A percentile compares a stretch with the other conserved stretches of the same genome.
phyloP scores from a whole-genome alignment of 2,888 invertebrate species.

The Teinopalpus imperialis region DNA sequence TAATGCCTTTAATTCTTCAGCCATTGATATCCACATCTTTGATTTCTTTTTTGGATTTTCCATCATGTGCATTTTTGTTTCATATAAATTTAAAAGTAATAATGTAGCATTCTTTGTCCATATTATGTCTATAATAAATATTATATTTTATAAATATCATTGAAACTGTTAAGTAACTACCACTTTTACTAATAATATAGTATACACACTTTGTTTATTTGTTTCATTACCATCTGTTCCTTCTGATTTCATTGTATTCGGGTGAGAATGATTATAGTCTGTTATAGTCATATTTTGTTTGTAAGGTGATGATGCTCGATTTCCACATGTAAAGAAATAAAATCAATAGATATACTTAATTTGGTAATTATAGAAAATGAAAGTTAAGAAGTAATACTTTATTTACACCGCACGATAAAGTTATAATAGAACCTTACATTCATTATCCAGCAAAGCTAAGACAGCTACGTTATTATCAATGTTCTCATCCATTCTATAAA shows the following conservation, averaged over 20 bases:
- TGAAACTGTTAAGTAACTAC: no score
- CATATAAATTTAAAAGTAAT: constrained; percentile 57
- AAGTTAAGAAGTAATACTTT: neutral
- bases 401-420: no score
- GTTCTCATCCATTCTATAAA: constrained; percentile 50
- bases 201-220: constrained; percentile 56
- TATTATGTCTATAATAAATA: constrained; percentile 45
- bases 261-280: constrained; percentile 42
- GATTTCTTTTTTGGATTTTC: constrained; percentile 67
- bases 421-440: constrained; percentile 43
- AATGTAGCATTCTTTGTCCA: constrained; percentile 62
- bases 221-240: constrained; percentile 50
- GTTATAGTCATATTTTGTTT: constrained; percentile 47
- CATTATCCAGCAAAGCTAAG: constrained; percentile 56
- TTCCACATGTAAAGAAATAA: constrained; percentile 23
- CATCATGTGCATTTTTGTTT: constrained; percentile 59
- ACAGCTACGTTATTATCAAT: constrained; percentile 60
- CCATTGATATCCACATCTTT: constrained; percentile 63
- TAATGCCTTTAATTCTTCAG: constrained; percentile 56
- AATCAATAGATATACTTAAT: neutral
- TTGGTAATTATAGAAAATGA: neutral
- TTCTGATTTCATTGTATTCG: constrained; percentile 45
- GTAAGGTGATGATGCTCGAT: constrained; percentile 43
- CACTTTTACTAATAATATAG: neutral
- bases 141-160: neutral